Evolutionary conservation across 1,140 invertebrate species (phyloP).

Genomic region (Zaprionus davidi): DNA sequence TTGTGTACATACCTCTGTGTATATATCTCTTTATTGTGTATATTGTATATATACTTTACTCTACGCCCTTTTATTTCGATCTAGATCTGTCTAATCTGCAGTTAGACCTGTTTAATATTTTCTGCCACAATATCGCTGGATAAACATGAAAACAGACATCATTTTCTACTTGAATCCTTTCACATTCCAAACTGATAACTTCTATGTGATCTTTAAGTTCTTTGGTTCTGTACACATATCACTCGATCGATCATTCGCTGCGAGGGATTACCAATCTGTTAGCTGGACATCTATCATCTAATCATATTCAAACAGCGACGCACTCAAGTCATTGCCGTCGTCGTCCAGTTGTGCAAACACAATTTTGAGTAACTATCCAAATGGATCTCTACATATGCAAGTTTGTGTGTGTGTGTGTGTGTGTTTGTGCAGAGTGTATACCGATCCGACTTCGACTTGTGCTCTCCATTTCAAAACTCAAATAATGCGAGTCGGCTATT

Average conservation of each 20-base stretch:
- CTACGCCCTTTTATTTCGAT: too few species aligned
- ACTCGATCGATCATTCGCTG: constrained; percentile 4
- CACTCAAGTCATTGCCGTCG: constrained; percentile 9
- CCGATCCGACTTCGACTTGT: constrained; percentile 58
- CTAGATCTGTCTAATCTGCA: too few species aligned
- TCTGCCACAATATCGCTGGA: too few species aligned
- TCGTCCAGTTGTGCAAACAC: constrained; percentile 45
- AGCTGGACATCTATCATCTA: constrained; percentile 38
- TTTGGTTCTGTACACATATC: not conserved
- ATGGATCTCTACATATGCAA: constrained; percentile 16
- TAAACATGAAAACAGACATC: too few species aligned
- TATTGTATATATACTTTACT: too few species aligned
- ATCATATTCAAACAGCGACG: constrained; percentile 44
- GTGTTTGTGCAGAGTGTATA: constrained; percentile 14
- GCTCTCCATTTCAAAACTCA: constrained; percentile 81
- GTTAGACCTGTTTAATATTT: too few species aligned
- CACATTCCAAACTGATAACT: too few species aligned
- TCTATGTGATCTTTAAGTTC: too few species aligned
- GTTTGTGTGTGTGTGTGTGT: constrained; percentile 14
- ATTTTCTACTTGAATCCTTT: too few species aligned
- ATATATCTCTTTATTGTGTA: too few species aligned
- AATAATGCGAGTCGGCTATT: constrained; percentile 80
- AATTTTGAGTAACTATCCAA: constrained; percentile 12
- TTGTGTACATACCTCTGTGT: too few species aligned
- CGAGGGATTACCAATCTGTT: constrained; percentile 24